phyloP scores from a whole-genome alignment of 2,113 vertebrate species.

The Apistogramma diplotaenia region DNA sequence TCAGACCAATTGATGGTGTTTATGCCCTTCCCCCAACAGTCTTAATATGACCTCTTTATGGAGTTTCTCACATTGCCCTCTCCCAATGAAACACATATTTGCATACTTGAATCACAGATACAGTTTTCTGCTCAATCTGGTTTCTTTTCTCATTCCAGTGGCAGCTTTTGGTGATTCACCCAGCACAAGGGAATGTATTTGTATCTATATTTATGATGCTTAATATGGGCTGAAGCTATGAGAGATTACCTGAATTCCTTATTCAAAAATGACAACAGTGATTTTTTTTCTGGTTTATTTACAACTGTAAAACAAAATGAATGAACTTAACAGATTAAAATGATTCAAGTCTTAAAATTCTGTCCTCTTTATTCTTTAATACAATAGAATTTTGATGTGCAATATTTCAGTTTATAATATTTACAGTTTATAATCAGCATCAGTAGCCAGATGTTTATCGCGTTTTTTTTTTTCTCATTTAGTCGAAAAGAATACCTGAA shows the following conservation, averaged over 20 bases:
- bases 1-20: not conserved
- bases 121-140: not conserved
- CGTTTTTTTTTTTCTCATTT: not conserved
- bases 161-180: slow-evolving; percentile 57
- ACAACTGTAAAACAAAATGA: not conserved
- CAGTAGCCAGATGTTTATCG: not conserved
- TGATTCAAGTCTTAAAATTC: not conserved
- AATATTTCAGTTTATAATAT: not conserved
- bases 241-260: slow-evolving; percentile 12
- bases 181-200: slow-evolving; percentile 58
- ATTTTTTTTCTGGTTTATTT: slow-evolving; percentile 11
- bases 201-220: slow-evolving; percentile 39
- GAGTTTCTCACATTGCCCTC: not conserved
- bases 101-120: not conserved
- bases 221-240: not conserved
- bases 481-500: not conserved
- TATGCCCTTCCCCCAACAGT: not conserved
- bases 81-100: not conserved
- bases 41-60: not conserved
- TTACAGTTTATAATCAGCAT: not conserved
- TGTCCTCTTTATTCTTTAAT: not conserved
- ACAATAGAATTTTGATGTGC: not conserved
- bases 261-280: not conserved
- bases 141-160: slow-evolving; percentile 21
- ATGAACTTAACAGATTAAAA: slow-evolving; percentile 4